Evolutionary conservation across 2,113 vertebrate genomes (phyloP).

Genomic region (Micromys minutus): DNA sequence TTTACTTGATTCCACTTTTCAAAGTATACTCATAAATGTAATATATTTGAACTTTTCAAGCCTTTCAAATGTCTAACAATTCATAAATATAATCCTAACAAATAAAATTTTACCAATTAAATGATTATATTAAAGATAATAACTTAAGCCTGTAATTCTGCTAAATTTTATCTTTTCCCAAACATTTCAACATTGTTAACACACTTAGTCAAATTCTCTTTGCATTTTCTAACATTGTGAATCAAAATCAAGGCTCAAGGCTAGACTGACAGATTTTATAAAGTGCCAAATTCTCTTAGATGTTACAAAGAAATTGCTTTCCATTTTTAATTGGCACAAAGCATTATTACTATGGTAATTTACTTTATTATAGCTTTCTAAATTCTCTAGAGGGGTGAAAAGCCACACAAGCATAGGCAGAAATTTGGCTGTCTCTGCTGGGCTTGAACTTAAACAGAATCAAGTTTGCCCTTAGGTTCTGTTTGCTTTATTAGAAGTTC

Average conservation of each 20-base stretch:
- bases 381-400: slow-evolving; percentile 43
- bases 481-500: slow-evolving; percentile 45
- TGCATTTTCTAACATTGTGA: slow-evolving; percentile 44
- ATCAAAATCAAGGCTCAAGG: slow-evolving; percentile 55
- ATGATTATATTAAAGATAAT: slow-evolving; percentile 44
- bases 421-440: background rate
- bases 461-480: background rate
- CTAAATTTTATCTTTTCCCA: slow-evolving; percentile 43
- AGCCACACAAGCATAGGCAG: background rate
- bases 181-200: slow-evolving; percentile 55
- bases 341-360: slow-evolving; percentile 21
- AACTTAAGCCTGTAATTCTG: slow-evolving; percentile 42
- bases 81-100: slow-evolving; percentile 44
- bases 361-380: slow-evolving; percentile 44
- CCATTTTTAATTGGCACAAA: slow-evolving; percentile 53
- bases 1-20: slow-evolving; percentile 57
- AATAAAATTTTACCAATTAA: slow-evolving; percentile 63
- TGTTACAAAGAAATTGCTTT: slow-evolving; percentile 43
- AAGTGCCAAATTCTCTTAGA: slow-evolving; percentile 42
- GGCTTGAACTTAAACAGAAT: background rate
- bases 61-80: slow-evolving; percentile 48
- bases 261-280: slow-evolving; percentile 32
- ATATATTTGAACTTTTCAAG: slow-evolving; percentile 61
- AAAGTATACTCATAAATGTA: slow-evolving; percentile 57
- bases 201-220: slow-evolving; percentile 14